Base-by-base conservation (phyloP, 64 coral and sea anemone genomes). In the Dendronephthya gigantea region DNA sequence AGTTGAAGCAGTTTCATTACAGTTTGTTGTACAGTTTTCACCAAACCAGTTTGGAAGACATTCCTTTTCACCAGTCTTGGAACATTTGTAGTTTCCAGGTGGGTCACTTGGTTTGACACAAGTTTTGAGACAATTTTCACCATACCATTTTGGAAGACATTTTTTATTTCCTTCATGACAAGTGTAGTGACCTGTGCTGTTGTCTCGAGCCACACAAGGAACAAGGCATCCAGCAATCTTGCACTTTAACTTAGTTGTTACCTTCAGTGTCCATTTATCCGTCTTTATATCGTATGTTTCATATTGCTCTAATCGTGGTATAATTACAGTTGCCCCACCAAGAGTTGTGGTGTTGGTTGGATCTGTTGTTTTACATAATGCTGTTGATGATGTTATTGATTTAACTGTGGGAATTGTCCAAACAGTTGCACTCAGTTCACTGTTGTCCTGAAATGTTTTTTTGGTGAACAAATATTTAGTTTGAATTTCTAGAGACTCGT, bases 11-110 rank as follows among this genome's bases (percentile, higher is more conserved):
- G 31, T 36, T 79, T 4, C 7, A 29, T 79, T 12, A 39, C 72
- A 79, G 36, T 35, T 35, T 39, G 30, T 79, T 34, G 30, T 39
- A 39, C 72, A 79, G 1, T 79, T 34, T 8, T 36, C 72, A 16
- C 72, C 27, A 79, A 79, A 79, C 72, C 72, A 79, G 72, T 79
- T 79, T 79, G 72, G n/a, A 6, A 36, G 28, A 34, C 72, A 79
- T 79, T 10, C 30, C 29, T 79, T 79, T 79, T 79, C 27, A 36
- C 72, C 72, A 34, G 72, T 39, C 16, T 9, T 79, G 32, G 72
- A 36, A 79, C 72, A 79, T 36, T 39, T 34, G 29, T 79, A 79
- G 36, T 34, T 79, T 79, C 72, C 72, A 12, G 72, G 32, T 4
- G 30, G 31, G 9, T 79, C 72, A 79, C 28, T 79, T n/a, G 55